Base-by-base conservation (phyloP, 2,113 vertebrate species). In the Zapus hudsonius region DNA sequence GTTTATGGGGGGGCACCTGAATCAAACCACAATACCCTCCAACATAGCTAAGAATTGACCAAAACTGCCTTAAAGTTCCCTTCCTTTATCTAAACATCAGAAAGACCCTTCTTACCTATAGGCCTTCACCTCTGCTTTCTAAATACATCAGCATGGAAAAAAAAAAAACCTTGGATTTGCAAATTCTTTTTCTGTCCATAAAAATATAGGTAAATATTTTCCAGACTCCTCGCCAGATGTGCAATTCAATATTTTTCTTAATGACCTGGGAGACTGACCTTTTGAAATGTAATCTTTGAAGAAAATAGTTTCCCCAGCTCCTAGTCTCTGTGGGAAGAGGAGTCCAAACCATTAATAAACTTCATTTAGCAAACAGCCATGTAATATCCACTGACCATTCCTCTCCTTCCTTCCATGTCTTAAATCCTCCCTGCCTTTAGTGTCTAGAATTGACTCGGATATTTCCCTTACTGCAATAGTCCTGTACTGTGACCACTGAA, bases 371-470 rank as follows among this genome's bases (percentile, higher is more conserved):
- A 79, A 78, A 25, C 25, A 20, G 23, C 72, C 23, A 23, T 11
- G 22, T 44, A 15, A 27, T 13, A 11, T 17, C 66, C 27, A 23
- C 63, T 3, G n/a, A 31, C 23, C 3, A 40, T 70, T 19, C 42
- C 31, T 9, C 12, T 33, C 23, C 4, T n/a, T 86, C 40, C 0
- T 23, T 0, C 6, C 3, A 44, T 5, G 9, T 55, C 69, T 22
- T 2, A 73, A 73, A 55, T 52, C 0, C 3, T 23, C 86, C 55
- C 7, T 38, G 2, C 57, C 25, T 52, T 59, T 64, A 38, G 22
- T 55, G 13, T 31, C 5, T 7, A 9, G 5, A 61, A 11, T 40
- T 72, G 33, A 47, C 1, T 25, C 80, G 13, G 40, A 1, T 22
- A 23, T 72, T 69, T 87, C 47, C 47, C 59, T 5, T n/a, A 27